Evolutionary conservation across 2,797 vertebrate species (phyloP), one percentile per base, ranked within the genome.

Genomic region (Peromyscus nudipes): DNA sequence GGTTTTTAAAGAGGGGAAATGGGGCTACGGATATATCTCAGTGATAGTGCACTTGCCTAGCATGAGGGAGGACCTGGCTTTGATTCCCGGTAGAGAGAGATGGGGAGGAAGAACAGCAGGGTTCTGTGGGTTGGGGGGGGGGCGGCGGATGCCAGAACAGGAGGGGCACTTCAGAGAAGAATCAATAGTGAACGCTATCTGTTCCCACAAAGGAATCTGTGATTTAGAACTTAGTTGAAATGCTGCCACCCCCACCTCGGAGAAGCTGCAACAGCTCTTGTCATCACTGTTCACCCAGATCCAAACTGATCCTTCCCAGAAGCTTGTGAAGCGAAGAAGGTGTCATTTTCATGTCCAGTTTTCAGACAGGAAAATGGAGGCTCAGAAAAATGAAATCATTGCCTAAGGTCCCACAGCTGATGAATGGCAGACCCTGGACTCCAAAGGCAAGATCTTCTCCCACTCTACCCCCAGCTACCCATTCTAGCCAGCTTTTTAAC

Each of bases 331-430:
- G 69, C 89, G 81, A 82, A 71, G 82, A 77, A 89, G 60, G n/a
- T 16, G 43, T 93, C 89, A 11, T 65, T 49, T 12, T 65, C 55
- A 16, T 49, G 57, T 49, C 29, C 71, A 91, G 49, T 96, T 92
- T 86, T 79, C 49, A 76, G 76, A 80, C 43, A 4, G 92, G 57
- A 34, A 92, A 92, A 86, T 62, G 71, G 69, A 96, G 31, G 37
- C 14, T 80, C 69, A 2, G 69, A 87, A 60, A 94, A n/a, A 62
- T 80, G 25, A 62, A 62, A 31, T 37, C 7, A 71, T 71, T 75
- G 14, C 16, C 46, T 55, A 76, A 79, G 34, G 57, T 62, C 85
- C 76, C 85, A 62, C 31, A 57, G 64, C 31, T 16, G 9, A 77
- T 67, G 37, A 77, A 52, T 1, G 0, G 34, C 1, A 52, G 49